phyloP scores from a whole-genome alignment of 1,140 invertebrate species.

The Drosophila sproati region DNA sequence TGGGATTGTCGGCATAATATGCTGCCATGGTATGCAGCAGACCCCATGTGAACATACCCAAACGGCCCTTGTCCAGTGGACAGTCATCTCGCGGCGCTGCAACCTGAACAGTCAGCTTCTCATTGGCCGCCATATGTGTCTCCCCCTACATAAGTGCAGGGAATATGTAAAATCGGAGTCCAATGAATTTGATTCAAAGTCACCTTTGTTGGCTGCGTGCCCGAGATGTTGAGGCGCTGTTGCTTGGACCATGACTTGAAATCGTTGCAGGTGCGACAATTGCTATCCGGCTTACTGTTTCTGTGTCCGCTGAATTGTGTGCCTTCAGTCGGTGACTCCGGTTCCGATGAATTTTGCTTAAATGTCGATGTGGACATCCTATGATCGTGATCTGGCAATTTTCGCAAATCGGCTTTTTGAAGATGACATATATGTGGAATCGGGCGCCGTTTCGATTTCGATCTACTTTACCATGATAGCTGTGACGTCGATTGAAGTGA shows the following conservation, averaged over 20 bases:
- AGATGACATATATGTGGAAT: slow-evolving; percentile 54
- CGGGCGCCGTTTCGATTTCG: slow-evolving; percentile 56
- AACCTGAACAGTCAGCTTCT: slow-evolving; percentile 46
- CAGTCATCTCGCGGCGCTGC: slow-evolving; percentile 86
- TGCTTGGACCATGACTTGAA: slow-evolving; percentile 90
- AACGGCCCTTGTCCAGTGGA: slow-evolving; percentile 91
- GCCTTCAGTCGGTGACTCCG: slow-evolving; percentile 25
- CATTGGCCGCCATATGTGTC: slow-evolving; percentile 52
- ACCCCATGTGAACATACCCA: slow-evolving; percentile 93
- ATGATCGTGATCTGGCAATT: slow-evolving; percentile 57
- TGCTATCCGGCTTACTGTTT: slow-evolving; percentile 65
- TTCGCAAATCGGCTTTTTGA: slow-evolving; percentile 55
- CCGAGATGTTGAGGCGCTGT: slow-evolving; percentile 85
- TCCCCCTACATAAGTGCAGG: slow-evolving; percentile 47
- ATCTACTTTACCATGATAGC: slow-evolving; percentile 56
- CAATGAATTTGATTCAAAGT: neutral
- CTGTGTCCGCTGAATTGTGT: slow-evolving; percentile 32
- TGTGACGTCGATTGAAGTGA: slow-evolving; percentile 48
- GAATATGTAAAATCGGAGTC: neutral
- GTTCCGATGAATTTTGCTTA: slow-evolving; percentile 33
- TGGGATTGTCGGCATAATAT: slow-evolving; percentile 95
- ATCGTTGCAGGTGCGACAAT: slow-evolving; percentile 89
- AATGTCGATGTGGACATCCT: slow-evolving; percentile 54
- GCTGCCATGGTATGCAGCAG: slow-evolving; percentile 98
- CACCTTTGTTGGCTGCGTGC: slow-evolving; percentile 83